Conservation (phyloP, 2,797 vertebrate genomes). For the Sphenodon punctatus region DNA sequence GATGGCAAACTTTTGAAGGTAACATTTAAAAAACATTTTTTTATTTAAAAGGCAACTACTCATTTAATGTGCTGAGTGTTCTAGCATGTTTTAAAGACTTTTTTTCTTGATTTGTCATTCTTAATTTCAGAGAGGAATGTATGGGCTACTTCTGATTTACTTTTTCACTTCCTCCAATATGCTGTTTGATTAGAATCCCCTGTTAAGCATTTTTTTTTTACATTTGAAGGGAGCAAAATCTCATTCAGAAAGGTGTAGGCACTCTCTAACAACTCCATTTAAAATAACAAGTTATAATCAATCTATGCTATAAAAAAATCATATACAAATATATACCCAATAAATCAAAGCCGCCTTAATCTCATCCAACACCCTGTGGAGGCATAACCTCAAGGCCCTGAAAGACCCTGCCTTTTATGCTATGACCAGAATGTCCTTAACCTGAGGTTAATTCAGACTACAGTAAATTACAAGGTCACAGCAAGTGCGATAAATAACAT, state of each 20-base stretch:
- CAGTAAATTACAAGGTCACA: not conserved
- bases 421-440: not conserved
- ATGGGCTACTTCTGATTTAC: not conserved
- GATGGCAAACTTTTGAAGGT: conserved; percentile 91
- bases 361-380: not conserved
- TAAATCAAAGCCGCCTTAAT: not conserved
- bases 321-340: not conserved
- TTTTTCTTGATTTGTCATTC: conserved; percentile 11
- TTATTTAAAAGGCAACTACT: not conserved
- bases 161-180: not conserved
- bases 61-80: not conserved
- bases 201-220: not conserved
- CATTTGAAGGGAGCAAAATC: no score
- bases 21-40: no score
- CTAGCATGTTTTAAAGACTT: not conserved
- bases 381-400: not conserved
- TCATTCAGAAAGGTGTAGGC: conserved; percentile 17
- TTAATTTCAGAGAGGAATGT: conserved; percentile 25
- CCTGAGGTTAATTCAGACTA: not conserved
- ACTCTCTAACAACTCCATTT: conserved; percentile 12
- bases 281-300: not conserved
- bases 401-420: not conserved
- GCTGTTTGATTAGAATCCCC: conserved; percentile 21
- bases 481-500: not conserved
- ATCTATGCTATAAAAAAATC: not conserved